Conservation (phyloP, 2,113 vertebrate species). For the Phalacrocorax aristotelis region DNA sequence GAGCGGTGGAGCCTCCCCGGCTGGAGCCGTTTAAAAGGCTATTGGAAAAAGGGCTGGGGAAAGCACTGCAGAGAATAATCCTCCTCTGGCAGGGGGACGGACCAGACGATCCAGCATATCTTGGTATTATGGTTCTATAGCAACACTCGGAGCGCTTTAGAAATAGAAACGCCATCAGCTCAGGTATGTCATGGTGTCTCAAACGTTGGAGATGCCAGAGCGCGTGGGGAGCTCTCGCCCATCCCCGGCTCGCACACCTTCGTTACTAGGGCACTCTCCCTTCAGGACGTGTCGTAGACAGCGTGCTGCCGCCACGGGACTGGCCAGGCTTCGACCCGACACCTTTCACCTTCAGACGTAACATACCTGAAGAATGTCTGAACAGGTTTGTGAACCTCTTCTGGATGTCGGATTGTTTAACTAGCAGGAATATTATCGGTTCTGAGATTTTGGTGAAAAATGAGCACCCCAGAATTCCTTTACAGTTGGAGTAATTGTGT, state of each 20-base stretch:
- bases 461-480: background rate
- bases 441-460: background rate
- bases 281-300: background rate
- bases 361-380: background rate
- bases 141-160: background rate
- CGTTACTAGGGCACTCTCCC: fast-evolving
- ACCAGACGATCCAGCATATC: background rate
- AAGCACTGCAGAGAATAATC: background rate
- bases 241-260: background rate
- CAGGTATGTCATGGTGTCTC: background rate
- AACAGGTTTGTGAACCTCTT: background rate
- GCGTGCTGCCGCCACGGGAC: background rate
- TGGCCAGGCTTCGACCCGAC: no score
- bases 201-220: background rate
- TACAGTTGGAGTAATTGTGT: background rate
- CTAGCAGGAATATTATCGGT: background rate
- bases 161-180: background rate
- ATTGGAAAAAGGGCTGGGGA: background rate
- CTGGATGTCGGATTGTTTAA: background rate
- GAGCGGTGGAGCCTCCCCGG: background rate
- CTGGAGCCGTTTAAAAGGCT: background rate
- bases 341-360: background rate
- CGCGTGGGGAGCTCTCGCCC: no score
- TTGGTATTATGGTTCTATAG: background rate
- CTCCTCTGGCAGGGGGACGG: background rate